Percentiles rank a stretch among this genome's conserved stretches.
Evolutionary conservation across 2,888 invertebrate genomes (phyloP).

Genomic region (Hydroisotoma schaefferi): DNA sequence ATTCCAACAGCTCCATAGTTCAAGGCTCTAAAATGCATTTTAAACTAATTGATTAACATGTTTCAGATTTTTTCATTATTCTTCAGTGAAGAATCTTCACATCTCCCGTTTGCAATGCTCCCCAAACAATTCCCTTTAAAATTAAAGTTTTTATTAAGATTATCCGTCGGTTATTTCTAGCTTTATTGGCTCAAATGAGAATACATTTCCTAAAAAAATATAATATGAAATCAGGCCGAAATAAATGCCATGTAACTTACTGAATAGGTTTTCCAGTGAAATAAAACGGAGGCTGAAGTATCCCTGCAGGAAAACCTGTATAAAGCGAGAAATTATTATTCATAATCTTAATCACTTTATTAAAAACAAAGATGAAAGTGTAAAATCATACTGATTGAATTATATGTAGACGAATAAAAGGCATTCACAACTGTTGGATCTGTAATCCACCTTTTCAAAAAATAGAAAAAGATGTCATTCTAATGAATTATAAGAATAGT

Average conservation of each 20-base stretch:
- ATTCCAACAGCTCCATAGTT: conserved; percentile 50
- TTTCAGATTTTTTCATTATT: not conserved
- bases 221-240: no score
- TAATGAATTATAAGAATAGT: not conserved
- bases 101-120: not conserved
- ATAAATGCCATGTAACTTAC: no score
- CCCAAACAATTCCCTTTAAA: not conserved
- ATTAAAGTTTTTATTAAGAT: not conserved
- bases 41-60: not conserved
- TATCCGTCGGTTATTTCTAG: not conserved
- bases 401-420: conserved; percentile 78
- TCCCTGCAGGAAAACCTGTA: conserved; percentile 76
- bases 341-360: conserved; percentile 1
- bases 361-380: no score
- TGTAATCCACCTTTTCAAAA: conserved; percentile 46
- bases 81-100: no score
- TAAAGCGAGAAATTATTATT: conserved; percentile 15
- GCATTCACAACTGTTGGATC: conserved; percentile 77
- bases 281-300: conserved; percentile 79
- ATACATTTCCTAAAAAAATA: no score
- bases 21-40: conserved; percentile 30
- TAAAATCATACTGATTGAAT: conserved; percentile 62
- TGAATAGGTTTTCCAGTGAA: conserved; percentile 60
- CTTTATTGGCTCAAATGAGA: no score
- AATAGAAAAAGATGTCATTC: no score